These are phyloP conservation scores for Lithosia quadra DNA, from an alignment of 2,888 invertebrate species.

Conservation along the genomic window DNA sequence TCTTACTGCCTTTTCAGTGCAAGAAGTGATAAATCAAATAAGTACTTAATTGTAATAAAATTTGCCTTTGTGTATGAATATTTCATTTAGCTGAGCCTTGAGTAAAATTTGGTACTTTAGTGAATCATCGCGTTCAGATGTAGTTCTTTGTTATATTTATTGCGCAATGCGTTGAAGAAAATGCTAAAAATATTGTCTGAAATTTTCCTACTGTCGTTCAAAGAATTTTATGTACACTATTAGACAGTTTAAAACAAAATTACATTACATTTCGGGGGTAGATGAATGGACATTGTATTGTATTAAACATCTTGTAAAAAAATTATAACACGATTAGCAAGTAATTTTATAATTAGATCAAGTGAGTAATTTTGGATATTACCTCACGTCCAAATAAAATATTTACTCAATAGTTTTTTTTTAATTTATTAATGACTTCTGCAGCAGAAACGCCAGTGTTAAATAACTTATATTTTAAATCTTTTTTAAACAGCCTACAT, in stretches of 20 bases:
- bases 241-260: background rate
- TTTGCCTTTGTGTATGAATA: constrained; percentile 1
- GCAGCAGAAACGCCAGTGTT: too few species aligned
- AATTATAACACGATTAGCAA: too few species aligned
- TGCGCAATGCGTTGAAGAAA: constrained; percentile 32
- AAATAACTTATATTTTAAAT: too few species aligned
- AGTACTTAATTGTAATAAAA: background rate
- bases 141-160: constrained; percentile 27
- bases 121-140: constrained; percentile 20
- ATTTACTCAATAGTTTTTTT: too few species aligned
- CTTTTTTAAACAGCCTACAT: background rate
- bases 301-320: too few species aligned
- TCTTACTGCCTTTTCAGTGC: background rate
- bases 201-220: background rate
- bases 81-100: constrained; percentile 11
- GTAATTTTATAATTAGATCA: too few species aligned
- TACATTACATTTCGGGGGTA: background rate
- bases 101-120: constrained; percentile 17
- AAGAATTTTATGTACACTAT: background rate
- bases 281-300: too few species aligned
- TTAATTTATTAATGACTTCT: too few species aligned
- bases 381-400: too few species aligned
- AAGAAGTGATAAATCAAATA: background rate
- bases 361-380: too few species aligned
- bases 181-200: constrained; percentile 5